These are phyloP conservation scores for Tylochromis polylepis DNA, from an alignment of 2,113 vertebrate species.

Conservation along the genomic window DNA sequence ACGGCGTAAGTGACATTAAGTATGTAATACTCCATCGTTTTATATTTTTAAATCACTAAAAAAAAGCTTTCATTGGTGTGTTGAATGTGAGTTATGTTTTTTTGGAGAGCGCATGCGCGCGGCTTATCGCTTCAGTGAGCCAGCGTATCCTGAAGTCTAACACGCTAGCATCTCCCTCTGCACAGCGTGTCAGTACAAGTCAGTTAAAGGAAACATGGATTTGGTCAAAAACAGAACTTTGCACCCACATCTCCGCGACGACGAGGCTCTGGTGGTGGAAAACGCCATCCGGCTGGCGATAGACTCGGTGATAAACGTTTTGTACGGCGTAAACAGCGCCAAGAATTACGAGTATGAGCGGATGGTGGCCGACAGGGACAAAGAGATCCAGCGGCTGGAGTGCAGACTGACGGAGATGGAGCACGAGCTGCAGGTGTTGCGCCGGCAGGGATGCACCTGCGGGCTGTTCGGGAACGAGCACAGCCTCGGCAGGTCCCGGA, in stretches of 20 bases:
- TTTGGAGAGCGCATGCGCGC: background rate
- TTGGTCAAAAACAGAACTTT: background rate
- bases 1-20: background rate
- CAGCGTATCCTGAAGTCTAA: background rate
- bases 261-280: constrained; percentile 56
- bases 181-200: background rate
- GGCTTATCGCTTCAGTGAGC: background rate
- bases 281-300: constrained; percentile 59
- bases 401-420: constrained; percentile 32
- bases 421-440: constrained; percentile 32
- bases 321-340: constrained; percentile 48
- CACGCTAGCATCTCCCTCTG: background rate
- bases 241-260: constrained; percentile 40
- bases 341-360: constrained; percentile 42
- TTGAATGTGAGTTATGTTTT: background rate
- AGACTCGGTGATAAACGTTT: constrained; percentile 61
- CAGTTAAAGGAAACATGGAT: constrained; percentile 33
- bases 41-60: background rate
- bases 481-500: background rate
- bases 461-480: background rate
- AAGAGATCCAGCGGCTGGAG: constrained; percentile 62
- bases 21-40: accelerated
- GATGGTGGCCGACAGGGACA: constrained; percentile 63
- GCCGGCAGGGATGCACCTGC: constrained; percentile 15
- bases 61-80: accelerated